Conservation (phyloP, 35 echinoderm and acorn worm genomes). For the Lytechinus pictus region DNA sequence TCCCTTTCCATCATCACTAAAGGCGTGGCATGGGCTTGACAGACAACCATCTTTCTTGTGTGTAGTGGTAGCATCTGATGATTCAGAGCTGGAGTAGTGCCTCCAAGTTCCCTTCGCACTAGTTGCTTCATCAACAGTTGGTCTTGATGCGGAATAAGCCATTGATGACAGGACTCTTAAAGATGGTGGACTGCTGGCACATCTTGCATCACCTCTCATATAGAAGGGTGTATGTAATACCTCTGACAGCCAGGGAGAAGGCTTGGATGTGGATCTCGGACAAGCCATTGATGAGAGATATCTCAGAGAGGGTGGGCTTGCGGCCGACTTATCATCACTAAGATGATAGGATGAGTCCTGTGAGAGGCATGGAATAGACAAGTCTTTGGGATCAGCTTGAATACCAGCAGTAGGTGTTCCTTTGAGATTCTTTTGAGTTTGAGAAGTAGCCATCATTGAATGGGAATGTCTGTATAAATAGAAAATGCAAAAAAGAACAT, state of each 20-base stretch:
- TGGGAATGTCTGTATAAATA: neutral
- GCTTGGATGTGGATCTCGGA: neutral
- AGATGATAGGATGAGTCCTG: neutral
- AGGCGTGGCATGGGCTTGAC: neutral
- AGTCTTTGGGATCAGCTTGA: neutral
- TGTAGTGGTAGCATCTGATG: neutral
- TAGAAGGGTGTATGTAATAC: no score
- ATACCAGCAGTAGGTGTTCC: neutral
- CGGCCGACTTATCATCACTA: neutral
- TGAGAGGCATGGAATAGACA: neutral
- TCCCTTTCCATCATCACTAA: slow-evolving; percentile 66
- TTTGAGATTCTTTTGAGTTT: neutral
- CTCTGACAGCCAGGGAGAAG: no score
- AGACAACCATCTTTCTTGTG: neutral
- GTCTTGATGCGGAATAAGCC: neutral
- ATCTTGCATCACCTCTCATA: neutral
- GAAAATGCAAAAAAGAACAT: no score
- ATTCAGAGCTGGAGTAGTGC: neutral
- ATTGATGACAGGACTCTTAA: neutral
- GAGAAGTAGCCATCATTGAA: neutral
- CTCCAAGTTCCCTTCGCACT: neutral
- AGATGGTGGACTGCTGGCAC: neutral
- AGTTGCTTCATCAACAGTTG: neutral
- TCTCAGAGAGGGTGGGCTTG: neutral
- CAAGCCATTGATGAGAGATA: neutral